A percentile compares a stretch with the other conserved stretches of the same genome.
Evolutionary conservation across 2,888 invertebrate genomes (phyloP).

Genomic region (Ophraella communa): DNA sequence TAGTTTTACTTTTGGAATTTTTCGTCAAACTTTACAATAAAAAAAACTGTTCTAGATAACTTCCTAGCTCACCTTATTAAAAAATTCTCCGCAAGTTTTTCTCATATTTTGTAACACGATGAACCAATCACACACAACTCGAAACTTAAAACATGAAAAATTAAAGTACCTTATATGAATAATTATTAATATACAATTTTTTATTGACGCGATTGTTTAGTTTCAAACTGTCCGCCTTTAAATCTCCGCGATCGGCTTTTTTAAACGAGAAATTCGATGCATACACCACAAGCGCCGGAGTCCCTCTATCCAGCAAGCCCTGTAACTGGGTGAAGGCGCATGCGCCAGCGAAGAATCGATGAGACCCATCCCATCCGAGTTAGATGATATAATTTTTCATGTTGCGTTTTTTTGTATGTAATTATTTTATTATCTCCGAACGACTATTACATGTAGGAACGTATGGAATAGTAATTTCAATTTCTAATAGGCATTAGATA

Average conservation of each 20-base stretch:
- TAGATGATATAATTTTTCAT: slow-evolving; percentile 41
- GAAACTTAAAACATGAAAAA: slow-evolving; percentile 3
- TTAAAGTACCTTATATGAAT: not conserved
- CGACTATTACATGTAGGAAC: not conserved
- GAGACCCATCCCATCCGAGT: slow-evolving; percentile 56
- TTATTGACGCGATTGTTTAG: slow-evolving; percentile 34
- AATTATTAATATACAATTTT: not conserved
- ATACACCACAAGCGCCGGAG: slow-evolving; percentile 18
- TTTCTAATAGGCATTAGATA: not conserved
- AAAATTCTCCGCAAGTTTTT: slow-evolving; percentile 32
- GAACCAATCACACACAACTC: slow-evolving; percentile 9
- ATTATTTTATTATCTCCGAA: not conserved
- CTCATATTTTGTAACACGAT: slow-evolving; percentile 23
- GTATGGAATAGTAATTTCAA: not conserved
- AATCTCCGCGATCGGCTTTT: slow-evolving; percentile 15
- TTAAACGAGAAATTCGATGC: slow-evolving; percentile 32
- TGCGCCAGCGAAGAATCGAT: slow-evolving; percentile 56
- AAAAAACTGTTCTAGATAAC: not conserved
- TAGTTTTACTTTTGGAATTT: not conserved
- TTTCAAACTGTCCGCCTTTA: slow-evolving; percentile 16
- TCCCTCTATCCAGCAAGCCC: slow-evolving; percentile 45
- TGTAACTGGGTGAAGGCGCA: slow-evolving; percentile 49
- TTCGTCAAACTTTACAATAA: not conserved
- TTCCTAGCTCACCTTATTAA: slow-evolving; percentile 34
- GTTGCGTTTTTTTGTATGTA: slow-evolving; percentile 28